Conservation (phyloP, 2,113 vertebrate species). For the Cinclus cinclus region DNA sequence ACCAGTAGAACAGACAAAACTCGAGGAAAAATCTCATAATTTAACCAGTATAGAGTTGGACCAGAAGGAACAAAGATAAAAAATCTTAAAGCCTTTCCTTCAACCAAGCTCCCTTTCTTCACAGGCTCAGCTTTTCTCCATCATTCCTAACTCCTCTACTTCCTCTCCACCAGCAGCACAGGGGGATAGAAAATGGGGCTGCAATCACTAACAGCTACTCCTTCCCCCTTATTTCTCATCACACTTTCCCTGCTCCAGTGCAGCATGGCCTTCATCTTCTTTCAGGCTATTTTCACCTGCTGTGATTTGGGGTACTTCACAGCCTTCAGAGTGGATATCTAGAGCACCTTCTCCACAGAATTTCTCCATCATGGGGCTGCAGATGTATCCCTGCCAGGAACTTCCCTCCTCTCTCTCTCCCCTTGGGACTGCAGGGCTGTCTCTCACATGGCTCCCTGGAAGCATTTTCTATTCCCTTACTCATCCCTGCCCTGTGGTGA, state of each 20-base stretch:
- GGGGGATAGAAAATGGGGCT: not conserved
- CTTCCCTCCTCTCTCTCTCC: not conserved
- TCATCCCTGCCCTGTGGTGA: accelerated
- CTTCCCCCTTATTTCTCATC: not conserved
- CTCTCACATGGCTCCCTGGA: not conserved
- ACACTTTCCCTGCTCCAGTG: no score
- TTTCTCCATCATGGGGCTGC: no score
- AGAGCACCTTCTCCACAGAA: not conserved
- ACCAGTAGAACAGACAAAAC: not conserved
- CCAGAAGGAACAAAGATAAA: not conserved
- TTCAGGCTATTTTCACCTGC: not conserved
- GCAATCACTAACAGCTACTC: no score
- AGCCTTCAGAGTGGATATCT: no score
- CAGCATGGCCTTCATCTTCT: not conserved
- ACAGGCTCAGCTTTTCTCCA: not conserved
- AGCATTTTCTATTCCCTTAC: not conserved
- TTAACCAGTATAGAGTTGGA: not conserved
- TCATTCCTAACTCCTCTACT: not conserved
- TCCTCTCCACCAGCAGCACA: not conserved
- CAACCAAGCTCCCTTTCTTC: not conserved
- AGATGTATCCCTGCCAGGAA: not conserved
- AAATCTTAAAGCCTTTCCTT: not conserved
- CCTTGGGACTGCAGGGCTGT: accelerated
- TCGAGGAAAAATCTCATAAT: not conserved
- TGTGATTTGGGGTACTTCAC: not conserved